Evolutionary conservation across 2,888 invertebrate genomes (phyloP), one percentile per base, ranked within the genome.

Genomic region (Lepidochrysops patricia): DNA sequence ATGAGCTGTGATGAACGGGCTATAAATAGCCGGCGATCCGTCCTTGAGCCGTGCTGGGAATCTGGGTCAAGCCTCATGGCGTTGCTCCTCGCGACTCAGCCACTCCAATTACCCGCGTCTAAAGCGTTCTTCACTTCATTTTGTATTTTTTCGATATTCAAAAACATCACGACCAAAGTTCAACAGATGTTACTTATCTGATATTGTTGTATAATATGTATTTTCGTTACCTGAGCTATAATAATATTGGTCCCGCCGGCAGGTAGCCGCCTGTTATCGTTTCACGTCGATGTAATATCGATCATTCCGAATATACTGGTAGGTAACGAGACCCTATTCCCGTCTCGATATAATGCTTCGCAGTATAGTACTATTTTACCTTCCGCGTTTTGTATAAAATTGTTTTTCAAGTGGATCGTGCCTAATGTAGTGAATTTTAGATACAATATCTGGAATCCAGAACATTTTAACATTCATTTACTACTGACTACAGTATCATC

Each of bases 11-110:
- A 80, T 80, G 83, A 82, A 79, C 76, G 78, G 80, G 82, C 80
- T 88, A 87, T 86, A 83, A 87, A 89, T 89, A 87, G 84, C 85
- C 80, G 80, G 77, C 83, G 82, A 82, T 84, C 80, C 81, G 89
- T 87, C 89, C 88, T 89, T 89, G 88, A 86, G 88, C 79, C 76
- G 76, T 66, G 84, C 72, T 73, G 75, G 80, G 80, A 77, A 89
- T 84, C 84, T 88, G 77, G 88, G 88, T 87, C 88, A 88, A 72
- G 71, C 79, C 76, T 77, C 76, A 76, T 75, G 73, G 72, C 76
- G 69, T 70, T 71, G 71, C 71, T 70, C 76, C 72, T 65, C 75
- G 66, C 72, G 64, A 29, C 74, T 69, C 69, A 70, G 68, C 67
- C 70, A 68, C 68, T 71, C 57, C 68, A 70, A 74, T 72, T 70